A percentile compares a stretch with the other conserved stretches of the same genome.
phyloP scores from a whole-genome alignment of 2,797 vertebrate genomes.

The Sebastes jordani region DNA sequence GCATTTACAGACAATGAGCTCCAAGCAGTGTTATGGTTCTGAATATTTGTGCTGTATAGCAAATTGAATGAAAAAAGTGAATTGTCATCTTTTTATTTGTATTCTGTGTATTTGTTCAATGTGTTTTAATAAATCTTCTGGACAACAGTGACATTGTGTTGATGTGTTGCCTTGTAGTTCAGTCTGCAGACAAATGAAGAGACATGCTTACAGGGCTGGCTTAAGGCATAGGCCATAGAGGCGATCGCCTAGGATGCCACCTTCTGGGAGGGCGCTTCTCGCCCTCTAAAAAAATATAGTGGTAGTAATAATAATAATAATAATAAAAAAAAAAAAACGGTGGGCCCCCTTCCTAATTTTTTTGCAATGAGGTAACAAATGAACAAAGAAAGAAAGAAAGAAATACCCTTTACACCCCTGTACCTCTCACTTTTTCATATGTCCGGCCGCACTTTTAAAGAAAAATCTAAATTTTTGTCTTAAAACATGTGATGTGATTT shows the following conservation, averaged over 20 bases:
- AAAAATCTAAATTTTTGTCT: too few relatives aligned
- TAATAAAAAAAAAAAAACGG: too few relatives aligned
- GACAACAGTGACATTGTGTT: constrained; percentile 71
- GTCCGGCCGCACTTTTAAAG: too few relatives aligned
- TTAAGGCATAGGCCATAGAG: fast-evolving
- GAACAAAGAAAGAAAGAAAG: too few relatives aligned
- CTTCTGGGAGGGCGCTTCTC: fast-evolving
- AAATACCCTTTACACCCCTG: too few relatives aligned
- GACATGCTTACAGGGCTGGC: fast-evolving
- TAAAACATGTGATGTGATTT: too few relatives aligned
- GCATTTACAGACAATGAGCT: constrained; percentile 71
- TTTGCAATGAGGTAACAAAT: too few relatives aligned
- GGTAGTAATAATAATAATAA: too few relatives aligned
- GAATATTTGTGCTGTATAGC: constrained; percentile 80
- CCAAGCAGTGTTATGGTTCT: constrained; percentile 74
- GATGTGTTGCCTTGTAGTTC: background rate
- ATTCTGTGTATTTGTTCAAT: constrained; percentile 93
- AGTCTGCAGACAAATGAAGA: background rate
- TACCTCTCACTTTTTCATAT: too few relatives aligned
- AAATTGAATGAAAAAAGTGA: constrained; percentile 78
- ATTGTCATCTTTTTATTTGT: constrained; percentile 88
- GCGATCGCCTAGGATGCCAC: too few relatives aligned
- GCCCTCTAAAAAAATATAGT: too few relatives aligned
- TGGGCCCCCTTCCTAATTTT: fast-evolving
- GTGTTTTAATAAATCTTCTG: constrained; percentile 98